phyloP scores from a whole-genome alignment of 2,888 invertebrate genomes.

The Lacanobia wlatinum region DNA sequence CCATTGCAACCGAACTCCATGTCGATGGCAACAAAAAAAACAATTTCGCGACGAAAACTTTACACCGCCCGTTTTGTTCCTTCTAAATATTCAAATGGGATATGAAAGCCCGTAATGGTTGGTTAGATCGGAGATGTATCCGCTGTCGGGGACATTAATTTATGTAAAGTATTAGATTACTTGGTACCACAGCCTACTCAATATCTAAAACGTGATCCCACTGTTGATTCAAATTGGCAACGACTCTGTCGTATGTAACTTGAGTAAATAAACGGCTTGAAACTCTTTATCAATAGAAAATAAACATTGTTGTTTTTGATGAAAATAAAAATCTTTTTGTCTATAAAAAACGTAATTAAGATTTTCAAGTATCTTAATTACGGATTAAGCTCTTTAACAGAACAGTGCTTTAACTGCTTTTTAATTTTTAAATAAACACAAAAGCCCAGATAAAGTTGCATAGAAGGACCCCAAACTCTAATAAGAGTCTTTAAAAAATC shows the following conservation, averaged over 20 bases:
- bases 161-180: constrained; percentile 87
- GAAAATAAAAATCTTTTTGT: background rate
- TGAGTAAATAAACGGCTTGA: constrained; percentile 62
- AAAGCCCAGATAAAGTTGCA: background rate
- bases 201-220: constrained; percentile 85
- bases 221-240: constrained; percentile 83
- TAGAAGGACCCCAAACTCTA: background rate
- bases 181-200: constrained; percentile 71
- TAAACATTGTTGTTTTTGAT: constrained; percentile 23
- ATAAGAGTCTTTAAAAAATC: too few species aligned
- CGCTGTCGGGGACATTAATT: constrained; percentile 81
- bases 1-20: constrained; percentile 63
- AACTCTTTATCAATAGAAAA: constrained; percentile 29
- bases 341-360: background rate
- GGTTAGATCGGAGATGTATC: constrained; percentile 83
- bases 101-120: constrained; percentile 85
- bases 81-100: constrained; percentile 85
- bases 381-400: background rate
- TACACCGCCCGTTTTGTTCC: constrained; percentile 80
- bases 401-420: background rate
- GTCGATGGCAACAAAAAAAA: constrained; percentile 73
- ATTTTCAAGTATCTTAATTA: background rate
- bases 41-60: constrained; percentile 72
- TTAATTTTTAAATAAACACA: background rate
- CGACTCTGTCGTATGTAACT: constrained; percentile 66